A percentile compares a stretch with the other conserved stretches of the same genome.
phyloP scores from a whole-genome alignment of 1,140 invertebrate genomes.

The Limonius californicus region DNA sequence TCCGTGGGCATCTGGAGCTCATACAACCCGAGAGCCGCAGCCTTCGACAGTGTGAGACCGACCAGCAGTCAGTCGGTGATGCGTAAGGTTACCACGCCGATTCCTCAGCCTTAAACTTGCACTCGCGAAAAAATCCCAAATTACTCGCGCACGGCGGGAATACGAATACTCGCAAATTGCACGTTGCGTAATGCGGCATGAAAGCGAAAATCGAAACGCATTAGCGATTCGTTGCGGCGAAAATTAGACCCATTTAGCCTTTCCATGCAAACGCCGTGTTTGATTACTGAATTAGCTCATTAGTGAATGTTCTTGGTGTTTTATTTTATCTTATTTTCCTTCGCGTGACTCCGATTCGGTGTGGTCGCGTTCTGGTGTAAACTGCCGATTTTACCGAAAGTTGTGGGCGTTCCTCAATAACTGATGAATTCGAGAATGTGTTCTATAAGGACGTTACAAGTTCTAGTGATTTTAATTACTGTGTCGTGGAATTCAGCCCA shows the following conservation, averaged over 20 bases:
- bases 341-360: no score
- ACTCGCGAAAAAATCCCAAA: neutral
- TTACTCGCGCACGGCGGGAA: neutral
- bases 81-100: neutral
- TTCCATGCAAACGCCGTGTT: no score
- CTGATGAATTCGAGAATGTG: neutral
- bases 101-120: neutral
- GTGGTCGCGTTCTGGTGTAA: no score
- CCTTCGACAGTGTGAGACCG: neutral
- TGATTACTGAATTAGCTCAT: no score
- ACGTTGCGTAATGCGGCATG: neutral
- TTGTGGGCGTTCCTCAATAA: neutral
- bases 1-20: constrained; percentile 15
- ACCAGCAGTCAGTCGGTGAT: constrained; percentile 2
- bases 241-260: no score
- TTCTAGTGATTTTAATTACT: neutral
- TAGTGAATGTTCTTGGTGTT: no score
- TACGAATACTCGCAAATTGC: neutral
- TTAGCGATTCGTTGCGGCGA: no score
- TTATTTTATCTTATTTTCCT: no score
- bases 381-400: neutral
- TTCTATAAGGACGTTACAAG: neutral
- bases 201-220: neutral
- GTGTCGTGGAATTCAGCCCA: neutral
- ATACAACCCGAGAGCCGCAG: neutral